Evolutionary conservation across 2,797 vertebrate genomes (phyloP), one percentile per base, ranked within the genome.

Genomic region (Myoxocephalus aenaeus): DNA sequence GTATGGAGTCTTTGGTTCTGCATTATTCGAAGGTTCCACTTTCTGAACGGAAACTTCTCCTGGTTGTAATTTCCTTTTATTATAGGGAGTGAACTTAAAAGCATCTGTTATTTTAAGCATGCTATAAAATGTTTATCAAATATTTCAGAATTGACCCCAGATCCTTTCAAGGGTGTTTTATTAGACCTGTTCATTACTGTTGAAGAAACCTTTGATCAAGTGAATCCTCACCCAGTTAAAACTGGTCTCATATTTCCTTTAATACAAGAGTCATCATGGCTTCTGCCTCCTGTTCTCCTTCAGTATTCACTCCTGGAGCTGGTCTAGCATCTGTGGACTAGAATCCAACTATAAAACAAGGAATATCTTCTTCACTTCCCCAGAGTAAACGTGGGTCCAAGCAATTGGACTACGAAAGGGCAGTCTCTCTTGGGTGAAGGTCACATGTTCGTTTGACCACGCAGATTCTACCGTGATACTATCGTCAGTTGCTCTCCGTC

Each of bases 101-200:
- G 27, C 63, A 15, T 76, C 68, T 59, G 29, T 59, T 77, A 54
- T 40, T 62, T 75, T 38, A 59, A 59, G 58, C 25, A 56, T 70
- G 9, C 20, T 65, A 48, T 64, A 57, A 62, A 62, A 62, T 40
- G 58, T 38, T 13, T 27, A 15, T 54, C 14, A 27, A 54, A 25
- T 62, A 42, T 62, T 42, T 40, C 27, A 13, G 59, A 62, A 8
- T 25, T 14, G 7, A 62, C 13, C 36, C 22, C 36, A 62, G 59
- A 44, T 44, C 38, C 27, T 62, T 74, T 64, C n/a, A 34, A 66
- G 20, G 66, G 65, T 27, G 44, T 64, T 80, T 80, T 56, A 72
- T 51, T 40, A 42, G 58, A 61, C 25, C 42, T 57, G 25, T 56
- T 63, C 36, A 58, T 70, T 66, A 18, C 29, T 58, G 20, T 32